Evolutionary conservation across 2,797 vertebrate genomes (phyloP).

Genomic region (Phrynocephalus vlangalii): DNA sequence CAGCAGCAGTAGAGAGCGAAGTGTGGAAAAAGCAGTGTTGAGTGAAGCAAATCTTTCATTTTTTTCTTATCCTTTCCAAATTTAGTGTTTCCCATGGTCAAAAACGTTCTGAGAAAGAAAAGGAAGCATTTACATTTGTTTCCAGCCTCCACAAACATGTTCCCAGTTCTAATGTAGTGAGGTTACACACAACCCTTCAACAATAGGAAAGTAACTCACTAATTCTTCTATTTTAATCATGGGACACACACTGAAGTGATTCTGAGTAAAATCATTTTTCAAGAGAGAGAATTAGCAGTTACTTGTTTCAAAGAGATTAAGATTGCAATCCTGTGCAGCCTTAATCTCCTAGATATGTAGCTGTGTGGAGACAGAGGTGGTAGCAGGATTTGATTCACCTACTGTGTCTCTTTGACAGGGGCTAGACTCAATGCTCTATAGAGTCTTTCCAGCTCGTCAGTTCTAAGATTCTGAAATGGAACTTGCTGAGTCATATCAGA

Average conservation of each 20-base stretch:
- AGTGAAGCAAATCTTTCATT: conserved; percentile 2
- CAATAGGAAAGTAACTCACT: neutral
- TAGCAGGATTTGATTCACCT: no score
- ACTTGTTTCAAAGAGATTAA: neutral
- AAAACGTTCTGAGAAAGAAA: neutral
- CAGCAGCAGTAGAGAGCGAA: neutral
- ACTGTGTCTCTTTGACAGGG: no score
- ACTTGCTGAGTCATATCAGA: no score
- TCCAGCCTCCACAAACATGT: neutral
- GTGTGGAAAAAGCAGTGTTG: neutral
- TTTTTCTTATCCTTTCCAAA: neutral
- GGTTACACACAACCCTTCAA: neutral
- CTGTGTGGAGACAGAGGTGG: no score
- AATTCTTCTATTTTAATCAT: neutral
- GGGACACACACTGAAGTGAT: conserved; percentile 10
- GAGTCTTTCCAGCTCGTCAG: no score
- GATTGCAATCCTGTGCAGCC: neutral
- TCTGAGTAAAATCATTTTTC: neutral
- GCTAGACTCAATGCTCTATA: no score
- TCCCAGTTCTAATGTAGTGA: neutral
- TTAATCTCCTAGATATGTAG: no score
- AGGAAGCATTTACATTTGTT: neutral
- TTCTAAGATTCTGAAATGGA: no score
- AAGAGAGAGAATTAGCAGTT: neutral
- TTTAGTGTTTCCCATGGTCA: neutral